phyloP scores from a whole-genome alignment of 2,797 vertebrate species.

The Gymnocypris eckloni region DNA sequence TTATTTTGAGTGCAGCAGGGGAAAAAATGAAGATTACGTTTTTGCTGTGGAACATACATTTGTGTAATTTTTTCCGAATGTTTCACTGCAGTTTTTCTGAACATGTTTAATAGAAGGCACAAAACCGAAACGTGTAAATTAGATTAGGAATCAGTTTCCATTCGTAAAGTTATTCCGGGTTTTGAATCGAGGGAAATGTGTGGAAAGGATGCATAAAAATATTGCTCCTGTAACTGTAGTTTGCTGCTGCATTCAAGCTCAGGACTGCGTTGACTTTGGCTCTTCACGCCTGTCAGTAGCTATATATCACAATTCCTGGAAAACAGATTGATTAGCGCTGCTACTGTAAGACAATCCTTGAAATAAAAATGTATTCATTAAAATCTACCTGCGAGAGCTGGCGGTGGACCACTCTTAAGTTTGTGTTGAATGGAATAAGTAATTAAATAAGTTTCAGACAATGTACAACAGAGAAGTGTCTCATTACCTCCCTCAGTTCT shows the following conservation, averaged over 20 bases:
- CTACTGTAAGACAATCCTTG: constrained; percentile 42
- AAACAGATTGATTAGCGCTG: constrained; percentile 60
- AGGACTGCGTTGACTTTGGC: constrained; percentile 63
- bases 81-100: too few relatives aligned
- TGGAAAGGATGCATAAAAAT: constrained; percentile 16
- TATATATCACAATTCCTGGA: constrained; percentile 57
- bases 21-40: too few relatives aligned
- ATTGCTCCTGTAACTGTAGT: constrained; percentile 22
- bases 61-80: not conserved
- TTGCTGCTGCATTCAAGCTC: not conserved
- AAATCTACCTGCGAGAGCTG: not conserved
- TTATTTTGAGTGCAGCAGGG: too few relatives aligned
- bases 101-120: not conserved
- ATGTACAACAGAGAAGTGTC: constrained; percentile 58
- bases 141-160: constrained; percentile 21
- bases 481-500: constrained; percentile 68
- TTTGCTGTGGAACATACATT: not conserved
- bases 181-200: not conserved
- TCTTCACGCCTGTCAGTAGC: constrained; percentile 42
- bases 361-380: constrained; percentile 17
- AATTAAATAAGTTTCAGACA: constrained; percentile 63
- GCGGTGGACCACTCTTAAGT: not conserved
- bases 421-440: constrained; percentile 60
- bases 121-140: constrained; percentile 2
- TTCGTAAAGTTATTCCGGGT: not conserved